phyloP scores from a whole-genome alignment of 2,797 vertebrate species.

The Martes flavigula region DNA sequence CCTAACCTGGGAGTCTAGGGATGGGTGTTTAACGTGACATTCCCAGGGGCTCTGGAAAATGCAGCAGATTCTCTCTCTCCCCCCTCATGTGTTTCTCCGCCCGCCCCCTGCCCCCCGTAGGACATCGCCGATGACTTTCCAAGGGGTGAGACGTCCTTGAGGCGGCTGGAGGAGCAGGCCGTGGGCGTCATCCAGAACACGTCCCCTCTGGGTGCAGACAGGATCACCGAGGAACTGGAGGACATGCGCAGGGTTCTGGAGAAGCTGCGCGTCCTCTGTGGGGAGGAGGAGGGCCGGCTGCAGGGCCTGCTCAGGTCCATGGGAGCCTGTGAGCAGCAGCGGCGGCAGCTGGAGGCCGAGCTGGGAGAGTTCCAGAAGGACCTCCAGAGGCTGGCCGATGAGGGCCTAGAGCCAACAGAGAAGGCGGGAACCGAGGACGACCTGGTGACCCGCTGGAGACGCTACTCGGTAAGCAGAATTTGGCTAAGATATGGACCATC shows the following conservation, averaged over 20 bases:
- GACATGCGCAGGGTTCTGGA: conserved; percentile 89
- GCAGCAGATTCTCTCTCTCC: background rate
- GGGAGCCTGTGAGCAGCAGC: conserved; percentile 85
- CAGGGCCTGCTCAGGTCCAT: conserved; percentile 84
- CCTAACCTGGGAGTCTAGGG: background rate
- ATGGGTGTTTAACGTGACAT: fast-evolving
- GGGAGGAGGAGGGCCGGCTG: conserved; percentile 86
- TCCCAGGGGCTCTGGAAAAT: background rate
- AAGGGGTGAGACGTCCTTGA: conserved; percentile 87
- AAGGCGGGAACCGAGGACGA: conserved; percentile 86
- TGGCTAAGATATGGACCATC: fast-evolving
- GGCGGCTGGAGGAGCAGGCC: conserved; percentile 86
- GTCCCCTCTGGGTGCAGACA: conserved; percentile 90
- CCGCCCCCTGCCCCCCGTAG: conserved; percentile 45
- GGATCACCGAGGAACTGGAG: conserved; percentile 88
- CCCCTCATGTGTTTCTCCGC: background rate
- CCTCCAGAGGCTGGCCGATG: conserved; percentile 85
- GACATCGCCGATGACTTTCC: conserved; percentile 84
- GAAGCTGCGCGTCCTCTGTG: conserved; percentile 85
- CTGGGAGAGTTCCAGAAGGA: conserved; percentile 84
- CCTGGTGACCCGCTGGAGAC: conserved; percentile 90
- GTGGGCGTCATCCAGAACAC: conserved; percentile 87
- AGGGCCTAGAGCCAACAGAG: conserved; percentile 79
- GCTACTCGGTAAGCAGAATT: conserved; percentile 86
- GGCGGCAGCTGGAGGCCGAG: conserved; percentile 85